Evolutionary conservation across 2,888 invertebrate genomes (phyloP).

Genomic region (Cabera pusaria): DNA sequence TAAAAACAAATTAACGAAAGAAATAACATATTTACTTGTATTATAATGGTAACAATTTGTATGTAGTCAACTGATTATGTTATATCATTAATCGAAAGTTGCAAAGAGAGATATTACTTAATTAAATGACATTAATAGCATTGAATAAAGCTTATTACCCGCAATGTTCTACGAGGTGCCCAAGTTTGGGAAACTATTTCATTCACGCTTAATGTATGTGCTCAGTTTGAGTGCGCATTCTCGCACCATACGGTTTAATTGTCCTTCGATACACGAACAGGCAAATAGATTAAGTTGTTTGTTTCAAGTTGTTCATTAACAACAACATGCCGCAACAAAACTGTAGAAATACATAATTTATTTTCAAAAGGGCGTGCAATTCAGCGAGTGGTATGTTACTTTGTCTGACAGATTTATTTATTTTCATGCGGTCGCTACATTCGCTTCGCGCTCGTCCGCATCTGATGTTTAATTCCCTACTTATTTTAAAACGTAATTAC

Average conservation of each 20-base stretch:
- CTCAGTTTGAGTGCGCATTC: slow-evolving; percentile 45
- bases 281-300: slow-evolving; percentile 37
- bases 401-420: slow-evolving; percentile 25
- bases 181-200: slow-evolving; percentile 51
- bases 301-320: slow-evolving; percentile 12
- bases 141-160: slow-evolving; percentile 47
- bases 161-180: slow-evolving; percentile 45
- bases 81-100: no score
- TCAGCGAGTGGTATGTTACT: slow-evolving; percentile 7
- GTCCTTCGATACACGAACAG: slow-evolving; percentile 39
- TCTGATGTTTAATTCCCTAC: slow-evolving; percentile 18
- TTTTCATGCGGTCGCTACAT: slow-evolving; percentile 13
- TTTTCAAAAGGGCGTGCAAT: slow-evolving; percentile 2
- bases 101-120: slow-evolving; percentile 23
- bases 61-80: no score
- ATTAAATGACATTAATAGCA: slow-evolving; percentile 39
- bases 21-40: no score
- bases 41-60: no score
- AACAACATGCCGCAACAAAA: slow-evolving; percentile 7
- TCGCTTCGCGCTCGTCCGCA: slow-evolving; percentile 6
- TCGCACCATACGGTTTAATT: slow-evolving; percentile 41
- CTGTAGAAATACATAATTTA: slow-evolving; percentile 3
- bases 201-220: slow-evolving; percentile 48
- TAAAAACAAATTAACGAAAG: no score
- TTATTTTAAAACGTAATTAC: slow-evolving; percentile 24